Base-by-base conservation (phyloP, 2,797 vertebrate genomes). In the Acrocephalus scirpaceus region DNA sequence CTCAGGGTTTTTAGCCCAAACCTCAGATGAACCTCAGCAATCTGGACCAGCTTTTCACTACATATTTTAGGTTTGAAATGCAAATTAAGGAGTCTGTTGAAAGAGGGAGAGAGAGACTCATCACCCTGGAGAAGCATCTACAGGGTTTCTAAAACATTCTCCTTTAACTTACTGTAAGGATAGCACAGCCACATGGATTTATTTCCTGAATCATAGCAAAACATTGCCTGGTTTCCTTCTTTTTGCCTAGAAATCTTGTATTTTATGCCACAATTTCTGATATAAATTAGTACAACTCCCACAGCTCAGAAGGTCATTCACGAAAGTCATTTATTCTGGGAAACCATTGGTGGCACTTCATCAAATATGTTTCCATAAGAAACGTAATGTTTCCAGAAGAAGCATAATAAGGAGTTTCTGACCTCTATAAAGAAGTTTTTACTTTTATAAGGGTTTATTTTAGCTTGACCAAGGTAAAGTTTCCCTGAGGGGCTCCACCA, bases 241-340 rank as follows among this genome's bases (percentile, higher is more conserved):
- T 88, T 92, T 64, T 89, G 20, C 54, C 62, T 66, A 25, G 40
- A 88, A 96, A 86, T 78, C 36, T 88, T 80, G 4, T 25, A 58
- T 73, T 81, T 72, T 84, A 17, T 70, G 77, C 36, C 83, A 69
- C 10, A 32, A 80, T 92, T 95, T 88, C 62, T 78, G 61, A 73
- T 66, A 50, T 42, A 89, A 94, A 94, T 90, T n/a, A 57, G 60
- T 76, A 77, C 54, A 91, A 95, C 90, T 92, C 74, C 64, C 87
- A 61, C 65, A 74, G 86, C 80, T 95, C 70, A 81, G 73, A 90
- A 93, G 65, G 88, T 93, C 93, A 83, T 91, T 94, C 76, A 75
- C 74, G 89, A 67, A 94, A 95, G 69, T 54, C 76, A 64, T 40
- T 95, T 95, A 80, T 95, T 93, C 70, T 76, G 81, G 48, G 75